A percentile compares a stretch with the other conserved stretches of the same genome.
phyloP scores from a whole-genome alignment of 2,888 invertebrate species.

The Omphaloscelis lunosa region DNA sequence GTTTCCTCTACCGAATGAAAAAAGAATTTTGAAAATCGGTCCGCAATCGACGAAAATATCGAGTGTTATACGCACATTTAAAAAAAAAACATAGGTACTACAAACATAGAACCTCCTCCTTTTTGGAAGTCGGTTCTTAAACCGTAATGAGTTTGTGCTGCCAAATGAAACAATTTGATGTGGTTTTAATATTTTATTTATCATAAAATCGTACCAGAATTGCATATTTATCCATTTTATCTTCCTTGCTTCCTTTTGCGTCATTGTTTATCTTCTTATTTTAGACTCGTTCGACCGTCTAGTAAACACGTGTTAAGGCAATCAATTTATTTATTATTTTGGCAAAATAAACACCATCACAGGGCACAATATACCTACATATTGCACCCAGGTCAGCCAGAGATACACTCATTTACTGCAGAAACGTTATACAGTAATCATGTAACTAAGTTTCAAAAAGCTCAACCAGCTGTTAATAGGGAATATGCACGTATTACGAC shows the following conservation, averaged over 20 bases:
- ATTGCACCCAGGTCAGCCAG: not conserved
- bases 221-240: slow-evolving; percentile 33
- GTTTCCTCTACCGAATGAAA: no score
- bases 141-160: not conserved
- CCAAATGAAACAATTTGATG: slow-evolving; percentile 46
- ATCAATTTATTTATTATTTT: slow-evolving; percentile 38
- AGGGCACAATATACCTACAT: not conserved
- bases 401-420: not conserved
- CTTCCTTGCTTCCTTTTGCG: slow-evolving; percentile 31
- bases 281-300: slow-evolving; percentile 88
- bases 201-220: slow-evolving; percentile 61
- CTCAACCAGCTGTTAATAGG: not conserved
- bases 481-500: no score
- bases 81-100: no score
- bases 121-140: not conserved
- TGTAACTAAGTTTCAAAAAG: not conserved
- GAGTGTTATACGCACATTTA: no score
- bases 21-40: no score
- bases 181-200: slow-evolving; percentile 54
- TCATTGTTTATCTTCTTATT: slow-evolving; percentile 81
- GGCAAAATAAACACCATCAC: not conserved
- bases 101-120: no score
- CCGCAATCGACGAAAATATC: no score
- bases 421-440: not conserved
- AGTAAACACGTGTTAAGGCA: slow-evolving; percentile 81